phyloP scores from a whole-genome alignment of 2,113 vertebrate genomes.

The Petroica traversi region DNA sequence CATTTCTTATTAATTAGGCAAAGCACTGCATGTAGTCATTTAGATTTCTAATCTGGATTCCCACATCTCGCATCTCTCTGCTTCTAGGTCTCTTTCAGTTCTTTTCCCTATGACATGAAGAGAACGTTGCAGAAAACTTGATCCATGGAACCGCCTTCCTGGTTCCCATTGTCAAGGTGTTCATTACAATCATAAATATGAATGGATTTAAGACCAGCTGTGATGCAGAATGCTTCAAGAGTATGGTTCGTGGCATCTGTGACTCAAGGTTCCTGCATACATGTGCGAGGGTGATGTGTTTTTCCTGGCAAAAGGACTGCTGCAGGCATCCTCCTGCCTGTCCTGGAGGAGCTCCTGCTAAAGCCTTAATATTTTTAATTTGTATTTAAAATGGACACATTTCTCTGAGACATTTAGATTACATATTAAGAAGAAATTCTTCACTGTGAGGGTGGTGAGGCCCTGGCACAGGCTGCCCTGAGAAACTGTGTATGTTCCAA shows the following conservation, averaged over 20 bases:
- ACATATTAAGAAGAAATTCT: not conserved
- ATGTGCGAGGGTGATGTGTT: rapidly evolving
- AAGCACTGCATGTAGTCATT: not conserved
- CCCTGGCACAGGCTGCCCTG: not conserved
- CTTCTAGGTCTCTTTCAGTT: not conserved
- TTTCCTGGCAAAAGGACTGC: not conserved
- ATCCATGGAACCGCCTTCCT: not conserved
- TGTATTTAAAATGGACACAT: not conserved
- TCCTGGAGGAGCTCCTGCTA: not conserved
- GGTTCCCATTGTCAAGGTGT: not conserved
- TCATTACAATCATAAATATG: conserved; percentile 16
- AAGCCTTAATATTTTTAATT: not conserved
- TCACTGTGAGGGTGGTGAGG: not conserved
- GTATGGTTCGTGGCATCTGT: not conserved
- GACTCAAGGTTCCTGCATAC: not conserved
- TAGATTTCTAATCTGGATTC: not conserved
- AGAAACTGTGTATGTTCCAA: not conserved
- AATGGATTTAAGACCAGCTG: not conserved
- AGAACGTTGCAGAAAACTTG: not conserved
- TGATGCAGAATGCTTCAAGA: not conserved
- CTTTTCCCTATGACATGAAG: not conserved
- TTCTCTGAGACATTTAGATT: not conserved
- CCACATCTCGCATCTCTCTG: not conserved
- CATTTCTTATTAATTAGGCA: not conserved
- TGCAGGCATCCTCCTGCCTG: not conserved